These are phyloP conservation scores for Gallinago nigripennis DNA, from an alignment of 2,797 vertebrate genomes.

Conservation along the genomic window DNA sequence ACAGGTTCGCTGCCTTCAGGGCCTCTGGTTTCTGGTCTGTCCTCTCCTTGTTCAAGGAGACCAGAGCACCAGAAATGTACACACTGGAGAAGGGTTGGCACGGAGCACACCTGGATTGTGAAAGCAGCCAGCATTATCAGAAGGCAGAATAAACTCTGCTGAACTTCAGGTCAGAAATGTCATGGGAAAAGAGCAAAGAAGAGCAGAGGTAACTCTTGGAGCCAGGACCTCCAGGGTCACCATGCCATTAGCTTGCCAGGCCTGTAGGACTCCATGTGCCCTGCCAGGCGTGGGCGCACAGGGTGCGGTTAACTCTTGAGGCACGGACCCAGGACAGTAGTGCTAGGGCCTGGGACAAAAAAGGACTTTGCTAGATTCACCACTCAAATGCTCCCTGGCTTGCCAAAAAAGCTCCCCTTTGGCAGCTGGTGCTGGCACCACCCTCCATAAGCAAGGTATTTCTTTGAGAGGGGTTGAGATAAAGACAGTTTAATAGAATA, in stretches of 20 bases:
- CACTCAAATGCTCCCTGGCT: background rate
- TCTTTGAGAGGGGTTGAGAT: background rate
- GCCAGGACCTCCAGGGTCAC: background rate
- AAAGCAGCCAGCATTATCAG: background rate
- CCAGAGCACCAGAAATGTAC: background rate
- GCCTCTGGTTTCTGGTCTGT: background rate
- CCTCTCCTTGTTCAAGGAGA: background rate
- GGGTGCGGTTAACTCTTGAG: background rate
- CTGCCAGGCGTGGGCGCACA: background rate
- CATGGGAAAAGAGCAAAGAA: background rate
- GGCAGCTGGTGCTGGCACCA: background rate
- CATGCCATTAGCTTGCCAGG: background rate
- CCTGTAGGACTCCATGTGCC: background rate
- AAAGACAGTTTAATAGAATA: background rate
- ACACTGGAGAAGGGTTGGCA: background rate
- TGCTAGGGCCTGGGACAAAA: background rate
- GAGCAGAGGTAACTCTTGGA: background rate
- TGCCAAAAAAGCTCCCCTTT: background rate
- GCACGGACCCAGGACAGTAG: background rate
- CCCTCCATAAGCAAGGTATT: background rate
- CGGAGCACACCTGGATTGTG: background rate
- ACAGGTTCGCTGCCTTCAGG: background rate
- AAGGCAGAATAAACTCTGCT: background rate
- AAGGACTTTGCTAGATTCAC: background rate
- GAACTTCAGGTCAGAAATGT: background rate